Conservation (phyloP, 2,113 vertebrate species). For the Enhydra lutris region DNA sequence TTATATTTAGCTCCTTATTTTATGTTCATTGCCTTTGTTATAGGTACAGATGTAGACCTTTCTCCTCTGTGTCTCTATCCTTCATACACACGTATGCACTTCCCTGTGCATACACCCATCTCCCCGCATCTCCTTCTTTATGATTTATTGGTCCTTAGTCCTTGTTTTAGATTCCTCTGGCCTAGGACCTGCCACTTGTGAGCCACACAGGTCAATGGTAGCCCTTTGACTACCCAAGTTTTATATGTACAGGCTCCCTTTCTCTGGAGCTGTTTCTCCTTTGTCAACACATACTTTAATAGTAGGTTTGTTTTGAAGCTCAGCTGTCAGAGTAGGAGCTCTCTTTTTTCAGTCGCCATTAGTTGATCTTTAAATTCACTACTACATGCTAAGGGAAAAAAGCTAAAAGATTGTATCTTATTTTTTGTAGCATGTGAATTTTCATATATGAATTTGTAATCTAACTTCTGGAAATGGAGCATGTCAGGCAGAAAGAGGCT, state of each 20-base stretch:
- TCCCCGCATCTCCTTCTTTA: neutral
- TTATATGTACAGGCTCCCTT: neutral
- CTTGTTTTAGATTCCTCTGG: neutral
- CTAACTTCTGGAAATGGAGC: neutral
- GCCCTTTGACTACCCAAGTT: neutral
- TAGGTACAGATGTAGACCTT: neutral
- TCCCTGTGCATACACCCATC: neutral
- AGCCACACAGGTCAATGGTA: neutral
- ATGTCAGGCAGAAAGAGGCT: neutral
- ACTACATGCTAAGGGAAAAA: neutral
- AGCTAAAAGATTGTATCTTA: neutral
- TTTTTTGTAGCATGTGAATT: neutral
- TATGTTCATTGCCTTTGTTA: neutral
- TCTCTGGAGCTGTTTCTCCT: neutral
- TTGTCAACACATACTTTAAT: neutral
- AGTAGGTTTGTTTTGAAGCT: neutral
- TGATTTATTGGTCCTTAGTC: neutral
- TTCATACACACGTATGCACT: neutral
- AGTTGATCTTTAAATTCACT: neutral
- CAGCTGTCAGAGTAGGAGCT: neutral
- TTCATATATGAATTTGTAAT: neutral
- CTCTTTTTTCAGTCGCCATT: neutral
- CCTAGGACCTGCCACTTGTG: neutral
- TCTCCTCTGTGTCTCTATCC: neutral
- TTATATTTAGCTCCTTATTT: neutral